These are phyloP conservation scores for Notolabrus celidotus DNA, from an alignment of 2,797 vertebrate genomes.

Conservation along the genomic window DNA sequence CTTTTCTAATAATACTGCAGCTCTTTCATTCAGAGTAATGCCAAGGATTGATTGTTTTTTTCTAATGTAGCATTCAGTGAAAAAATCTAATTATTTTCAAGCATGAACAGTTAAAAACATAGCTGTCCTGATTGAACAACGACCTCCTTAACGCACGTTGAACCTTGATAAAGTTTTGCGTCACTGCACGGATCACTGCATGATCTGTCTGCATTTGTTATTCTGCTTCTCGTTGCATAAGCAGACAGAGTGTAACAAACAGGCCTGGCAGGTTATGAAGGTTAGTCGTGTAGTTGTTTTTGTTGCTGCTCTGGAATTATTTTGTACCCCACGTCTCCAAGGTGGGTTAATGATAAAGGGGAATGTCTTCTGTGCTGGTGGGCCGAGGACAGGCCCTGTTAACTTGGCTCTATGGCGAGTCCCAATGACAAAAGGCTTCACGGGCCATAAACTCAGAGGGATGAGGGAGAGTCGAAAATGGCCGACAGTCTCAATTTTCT, in stretches of 20 bases:
- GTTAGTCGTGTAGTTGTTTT: background rate
- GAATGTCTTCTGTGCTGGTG: slow-evolving; percentile 64
- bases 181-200: background rate
- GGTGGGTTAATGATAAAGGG: slow-evolving; percentile 75
- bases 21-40: background rate
- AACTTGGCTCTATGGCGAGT: slow-evolving; percentile 80
- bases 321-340: slow-evolving; percentile 51
- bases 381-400: slow-evolving; percentile 81
- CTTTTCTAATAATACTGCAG: background rate
- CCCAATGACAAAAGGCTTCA: slow-evolving; percentile 84
- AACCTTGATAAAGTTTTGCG: background rate
- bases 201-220: background rate
- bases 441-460: slow-evolving; percentile 83
- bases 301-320: slow-evolving; percentile 27
- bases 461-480: slow-evolving; percentile 81
- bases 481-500: slow-evolving; percentile 85
- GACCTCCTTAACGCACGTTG: background rate
- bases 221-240: background rate
- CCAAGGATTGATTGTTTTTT: background rate
- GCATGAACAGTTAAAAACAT: background rate
- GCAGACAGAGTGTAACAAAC: slow-evolving; percentile 18
- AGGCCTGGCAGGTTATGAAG: slow-evolving; percentile 26
- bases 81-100: background rate
- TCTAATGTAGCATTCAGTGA: background rate
- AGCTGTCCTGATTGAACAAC: background rate